These are phyloP conservation scores for Kryptolebias ocellatus DNA, from an alignment of 2,797 vertebrate species.

Conservation along the genomic window DNA sequence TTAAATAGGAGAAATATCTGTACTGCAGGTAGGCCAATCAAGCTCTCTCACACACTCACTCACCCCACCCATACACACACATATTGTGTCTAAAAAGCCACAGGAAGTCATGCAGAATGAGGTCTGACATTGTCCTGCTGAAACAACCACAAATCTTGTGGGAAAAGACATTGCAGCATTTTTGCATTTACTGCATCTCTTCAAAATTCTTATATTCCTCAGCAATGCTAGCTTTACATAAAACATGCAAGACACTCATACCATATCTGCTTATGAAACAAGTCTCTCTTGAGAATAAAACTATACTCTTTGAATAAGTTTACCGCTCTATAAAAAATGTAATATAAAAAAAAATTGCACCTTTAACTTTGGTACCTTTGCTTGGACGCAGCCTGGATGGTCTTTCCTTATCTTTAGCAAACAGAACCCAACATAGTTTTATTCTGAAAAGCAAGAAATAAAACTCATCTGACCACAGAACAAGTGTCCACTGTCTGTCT, in stretches of 20 bases:
- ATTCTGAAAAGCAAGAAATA: neutral
- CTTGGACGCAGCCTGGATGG: neutral
- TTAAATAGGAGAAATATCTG: neutral
- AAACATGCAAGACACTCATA: neutral
- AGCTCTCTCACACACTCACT: neutral
- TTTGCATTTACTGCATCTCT: neutral
- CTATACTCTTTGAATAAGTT: too few species aligned
- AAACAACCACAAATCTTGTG: neutral
- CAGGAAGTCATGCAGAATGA: neutral
- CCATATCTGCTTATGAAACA: neutral
- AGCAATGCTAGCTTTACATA: neutral
- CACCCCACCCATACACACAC: too few species aligned
- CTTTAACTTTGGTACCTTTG: neutral
- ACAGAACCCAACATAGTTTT: neutral
- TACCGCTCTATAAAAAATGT: too few species aligned
- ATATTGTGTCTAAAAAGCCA: neutral
- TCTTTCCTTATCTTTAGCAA: neutral
- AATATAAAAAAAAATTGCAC: neutral
- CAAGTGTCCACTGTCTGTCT: neutral
- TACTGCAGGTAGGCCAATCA: neutral
- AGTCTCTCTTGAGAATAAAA: neutral
- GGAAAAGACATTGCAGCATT: neutral
- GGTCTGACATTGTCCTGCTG: neutral
- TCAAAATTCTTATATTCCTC: neutral
- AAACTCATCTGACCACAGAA: neutral